Evolutionary conservation across 2,113 vertebrate genomes (phyloP), one percentile per base, ranked within the genome.

Genomic region (Brienomyrus longianalis): DNA sequence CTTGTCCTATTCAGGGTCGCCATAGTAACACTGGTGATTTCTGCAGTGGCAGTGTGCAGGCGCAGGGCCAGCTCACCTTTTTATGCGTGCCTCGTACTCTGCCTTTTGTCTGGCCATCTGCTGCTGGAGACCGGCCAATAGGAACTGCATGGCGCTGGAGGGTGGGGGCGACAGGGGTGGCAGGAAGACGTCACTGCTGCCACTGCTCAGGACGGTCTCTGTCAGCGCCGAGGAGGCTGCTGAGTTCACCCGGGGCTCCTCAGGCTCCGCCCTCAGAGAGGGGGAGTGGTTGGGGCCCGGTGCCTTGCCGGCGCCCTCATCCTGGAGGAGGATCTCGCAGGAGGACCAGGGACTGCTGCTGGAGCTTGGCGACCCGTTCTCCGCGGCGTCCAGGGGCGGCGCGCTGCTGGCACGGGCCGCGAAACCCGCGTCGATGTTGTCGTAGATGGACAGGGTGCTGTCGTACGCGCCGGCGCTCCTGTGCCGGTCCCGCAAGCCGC

Each of bases 161-260:
- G 94, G 94, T 8, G 51, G 51, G 31, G 21, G 92, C 59, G 95
- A 91, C 50, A 89, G 93, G 0, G 94, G 93, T 6, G 95, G 95
- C 54, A 96, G 95, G 90, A 96, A 96, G 7, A 96, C 96, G 52
- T 96, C 96, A 0, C 95, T 96, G 90, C 96, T 96, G 13, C 96
- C 96, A 0, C 95, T 96, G 88, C 88, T 89, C 10, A 89, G 88
- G 21, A 62, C 5, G 51, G 50, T 48, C 47, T 89, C 74, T 0
- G 74, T 89, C 93, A 91, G 95, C 19, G 93, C 21, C 8, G 89
- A 45, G 77, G 47, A 77, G 56, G 56, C 80, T 5, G 87, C 77
- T 0, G 0, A 11, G 89, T n/a, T 3, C 59, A 62, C 77, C 83
- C 89, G 89, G 0, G 27, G 54, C 3, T 92, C 91, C 54, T 1